phyloP scores from a whole-genome alignment of 2,888 invertebrate genomes.

The Ypsolopha scabrella region DNA sequence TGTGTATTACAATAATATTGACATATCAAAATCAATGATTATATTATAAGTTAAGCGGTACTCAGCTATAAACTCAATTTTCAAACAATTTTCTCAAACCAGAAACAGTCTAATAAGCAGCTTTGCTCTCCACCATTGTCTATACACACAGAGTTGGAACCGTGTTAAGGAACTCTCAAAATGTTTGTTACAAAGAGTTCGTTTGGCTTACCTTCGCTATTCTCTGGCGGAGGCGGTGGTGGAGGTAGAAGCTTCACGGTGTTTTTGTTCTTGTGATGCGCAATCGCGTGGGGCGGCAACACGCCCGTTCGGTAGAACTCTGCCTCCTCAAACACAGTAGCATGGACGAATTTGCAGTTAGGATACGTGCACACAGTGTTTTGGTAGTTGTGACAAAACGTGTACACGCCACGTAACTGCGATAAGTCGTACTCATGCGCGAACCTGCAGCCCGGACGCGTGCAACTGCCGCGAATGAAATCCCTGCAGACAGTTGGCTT shows the following conservation, averaged over 20 bases:
- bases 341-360: constrained; percentile 45
- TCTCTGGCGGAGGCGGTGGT: constrained; percentile 20
- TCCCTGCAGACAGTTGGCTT: constrained; percentile 34
- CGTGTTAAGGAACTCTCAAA: no score
- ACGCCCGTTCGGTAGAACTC: constrained; percentile 34
- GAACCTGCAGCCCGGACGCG: constrained; percentile 28
- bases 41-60: no score
- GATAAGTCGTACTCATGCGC: constrained; percentile 33
- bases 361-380: constrained; percentile 30
- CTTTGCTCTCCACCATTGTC: no score
- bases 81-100: no score
- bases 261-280: constrained; percentile 25
- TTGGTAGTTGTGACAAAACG: constrained; percentile 45
- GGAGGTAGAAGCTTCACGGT: constrained; percentile 4
- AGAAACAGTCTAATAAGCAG: no score
- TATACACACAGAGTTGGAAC: no score
- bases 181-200: no score
- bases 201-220: no score
- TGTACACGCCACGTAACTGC: constrained; percentile 34
- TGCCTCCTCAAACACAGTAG: constrained; percentile 43
- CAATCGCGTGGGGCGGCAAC: constrained; percentile 32
- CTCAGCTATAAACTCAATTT: no score
- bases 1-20: no score
- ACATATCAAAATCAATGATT: no score
- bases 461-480: constrained; percentile 38